A percentile compares a stretch with the other conserved stretches of the same genome.
phyloP scores from a whole-genome alignment of 2,113 vertebrate genomes.

The Micromys minutus region DNA sequence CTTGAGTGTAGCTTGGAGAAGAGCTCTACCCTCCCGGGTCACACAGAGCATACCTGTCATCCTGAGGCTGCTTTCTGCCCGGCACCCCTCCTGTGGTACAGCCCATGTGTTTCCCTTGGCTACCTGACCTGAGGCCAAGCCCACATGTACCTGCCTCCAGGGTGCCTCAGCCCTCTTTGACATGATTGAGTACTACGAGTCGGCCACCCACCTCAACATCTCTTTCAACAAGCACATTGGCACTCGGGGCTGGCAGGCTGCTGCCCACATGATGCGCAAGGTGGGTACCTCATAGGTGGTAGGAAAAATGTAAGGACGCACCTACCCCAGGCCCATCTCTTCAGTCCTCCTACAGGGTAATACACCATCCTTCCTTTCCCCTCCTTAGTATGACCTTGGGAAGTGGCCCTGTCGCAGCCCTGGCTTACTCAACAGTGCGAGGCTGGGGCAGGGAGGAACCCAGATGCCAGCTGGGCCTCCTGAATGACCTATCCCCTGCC shows the following conservation, averaged over 20 bases:
- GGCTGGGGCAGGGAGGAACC: not conserved
- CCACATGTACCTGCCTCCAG: slow-evolving; percentile 74
- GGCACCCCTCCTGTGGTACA: not conserved
- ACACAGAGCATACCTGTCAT: not conserved
- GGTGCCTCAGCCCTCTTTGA: slow-evolving; percentile 96
- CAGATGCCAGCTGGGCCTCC: not conserved
- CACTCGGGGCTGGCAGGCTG: slow-evolving; percentile 96
- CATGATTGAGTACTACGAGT: slow-evolving; percentile 99
- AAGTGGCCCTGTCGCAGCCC: not conserved
- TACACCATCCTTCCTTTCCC: no score
- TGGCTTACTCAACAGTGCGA: accelerated
- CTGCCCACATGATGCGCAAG: slow-evolving; percentile 98
- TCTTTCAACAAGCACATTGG: slow-evolving; percentile 98
- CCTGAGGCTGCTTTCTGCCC: not conserved
- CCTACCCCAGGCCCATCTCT: not conserved
- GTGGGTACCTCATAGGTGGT: slow-evolving; percentile 78
- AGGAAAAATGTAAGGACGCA: not conserved
- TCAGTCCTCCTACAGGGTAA: not conserved
- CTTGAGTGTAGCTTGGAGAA: not conserved
- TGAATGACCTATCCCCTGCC: accelerated
- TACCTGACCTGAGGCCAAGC: not conserved
- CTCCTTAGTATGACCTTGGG: not conserved
- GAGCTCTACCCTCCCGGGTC: not conserved
- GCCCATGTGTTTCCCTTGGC: not conserved
- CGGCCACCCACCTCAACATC: slow-evolving; percentile 97